Percentiles rank a stretch among this genome's conserved stretches.
These are phyloP conservation scores for Procambarus clarkii DNA, from an alignment of 1,140 invertebrate species.

Conservation along the genomic window DNA sequence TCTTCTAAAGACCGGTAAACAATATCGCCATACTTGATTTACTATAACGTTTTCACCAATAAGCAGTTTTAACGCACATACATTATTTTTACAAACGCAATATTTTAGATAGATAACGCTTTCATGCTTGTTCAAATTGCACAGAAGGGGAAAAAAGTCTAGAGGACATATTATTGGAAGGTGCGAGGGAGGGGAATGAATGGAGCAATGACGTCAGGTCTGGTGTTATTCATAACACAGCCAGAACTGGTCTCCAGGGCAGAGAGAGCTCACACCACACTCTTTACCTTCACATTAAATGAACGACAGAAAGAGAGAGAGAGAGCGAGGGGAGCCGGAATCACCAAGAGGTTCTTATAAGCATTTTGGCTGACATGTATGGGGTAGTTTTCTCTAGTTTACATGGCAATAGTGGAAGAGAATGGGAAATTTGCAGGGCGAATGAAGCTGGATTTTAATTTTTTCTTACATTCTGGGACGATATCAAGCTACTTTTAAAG, in stretches of 20 bases:
- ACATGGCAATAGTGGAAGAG: too few relatives aligned
- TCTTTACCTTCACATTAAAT: neutral
- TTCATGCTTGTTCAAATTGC: neutral
- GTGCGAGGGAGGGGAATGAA: slow-evolving; percentile 64
- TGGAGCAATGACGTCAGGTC: slow-evolving; percentile 56
- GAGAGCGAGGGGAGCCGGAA: neutral
- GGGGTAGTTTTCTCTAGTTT: too few relatives aligned
- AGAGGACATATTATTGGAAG: slow-evolving; percentile 32
- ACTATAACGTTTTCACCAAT: neutral
- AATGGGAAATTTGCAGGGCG: too few relatives aligned
- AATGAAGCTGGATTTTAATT: too few relatives aligned
- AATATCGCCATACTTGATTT: neutral
- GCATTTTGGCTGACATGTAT: too few relatives aligned
- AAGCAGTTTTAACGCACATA: neutral
- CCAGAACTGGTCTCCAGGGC: neutral
- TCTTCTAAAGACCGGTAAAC: slow-evolving; percentile 47
- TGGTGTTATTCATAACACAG: slow-evolving; percentile 56
- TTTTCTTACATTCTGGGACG: too few relatives aligned
- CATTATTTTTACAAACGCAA: neutral
- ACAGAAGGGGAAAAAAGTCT: neutral
- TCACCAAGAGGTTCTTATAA: too few relatives aligned
- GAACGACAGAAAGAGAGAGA: neutral
- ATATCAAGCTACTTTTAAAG: too few relatives aligned
- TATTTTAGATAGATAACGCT: neutral
- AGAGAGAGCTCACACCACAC: neutral